A percentile compares a stretch with the other conserved stretches of the same genome.
These are phyloP conservation scores for Leptonema lineaticorne DNA, from an alignment of 1,140 invertebrate species.

Conservation along the genomic window DNA sequence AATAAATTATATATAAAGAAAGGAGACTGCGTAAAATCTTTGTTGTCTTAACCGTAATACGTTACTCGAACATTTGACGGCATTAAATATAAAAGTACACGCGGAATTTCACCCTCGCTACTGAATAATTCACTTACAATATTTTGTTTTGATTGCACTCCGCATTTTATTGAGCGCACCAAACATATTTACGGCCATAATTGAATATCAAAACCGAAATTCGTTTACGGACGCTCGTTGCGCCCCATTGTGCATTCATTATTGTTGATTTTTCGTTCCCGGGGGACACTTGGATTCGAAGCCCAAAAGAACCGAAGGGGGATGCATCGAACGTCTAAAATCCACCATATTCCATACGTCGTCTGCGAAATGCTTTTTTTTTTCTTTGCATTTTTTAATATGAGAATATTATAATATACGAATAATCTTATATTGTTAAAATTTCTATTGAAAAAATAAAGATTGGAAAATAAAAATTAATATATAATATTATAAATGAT, in stretches of 20 bases:
- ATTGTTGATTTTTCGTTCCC: slow-evolving; percentile 41
- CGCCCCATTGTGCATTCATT: slow-evolving; percentile 41
- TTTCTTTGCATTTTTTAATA: background rate
- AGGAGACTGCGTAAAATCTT: too few relatives aligned
- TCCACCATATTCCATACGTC: too few relatives aligned
- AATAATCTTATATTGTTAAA: too few relatives aligned
- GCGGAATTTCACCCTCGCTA: slow-evolving; percentile 21
- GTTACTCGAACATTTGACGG: too few relatives aligned
- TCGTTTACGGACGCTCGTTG: slow-evolving; percentile 41
- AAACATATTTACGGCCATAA: slow-evolving; percentile 41
- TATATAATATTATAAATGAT: too few relatives aligned
- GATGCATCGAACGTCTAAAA: slow-evolving; percentile 3
- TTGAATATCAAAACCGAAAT: slow-evolving; percentile 43
- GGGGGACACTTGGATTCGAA: slow-evolving; percentile 3
- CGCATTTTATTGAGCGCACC: slow-evolving; percentile 38
- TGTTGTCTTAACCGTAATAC: too few relatives aligned
- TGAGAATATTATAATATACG: background rate
- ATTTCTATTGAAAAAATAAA: too few relatives aligned
- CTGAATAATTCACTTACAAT: slow-evolving; percentile 33
- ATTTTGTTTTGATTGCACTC: slow-evolving; percentile 40
- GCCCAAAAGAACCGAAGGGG: slow-evolving; percentile 11
- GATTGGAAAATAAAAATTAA: too few relatives aligned
- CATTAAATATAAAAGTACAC: too few relatives aligned
- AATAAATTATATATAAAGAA: too few relatives aligned
- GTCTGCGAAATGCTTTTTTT: background rate